phyloP scores from a whole-genome alignment of 1,140 invertebrate genomes.

The Ostrea edulis region DNA sequence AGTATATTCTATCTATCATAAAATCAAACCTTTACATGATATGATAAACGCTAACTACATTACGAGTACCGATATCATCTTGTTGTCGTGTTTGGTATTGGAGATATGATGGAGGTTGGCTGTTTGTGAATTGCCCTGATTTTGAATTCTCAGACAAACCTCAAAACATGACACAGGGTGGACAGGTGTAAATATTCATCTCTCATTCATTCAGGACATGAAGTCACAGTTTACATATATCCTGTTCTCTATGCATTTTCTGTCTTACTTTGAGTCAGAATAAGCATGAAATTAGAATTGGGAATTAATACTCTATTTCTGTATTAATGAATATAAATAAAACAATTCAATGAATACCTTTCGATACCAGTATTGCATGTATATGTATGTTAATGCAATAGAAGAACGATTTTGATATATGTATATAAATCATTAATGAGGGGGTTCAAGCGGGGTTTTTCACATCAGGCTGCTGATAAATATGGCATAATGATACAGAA shows the following conservation, averaged over 20 bases:
- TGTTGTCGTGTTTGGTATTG: no score
- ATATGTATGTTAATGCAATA: not conserved
- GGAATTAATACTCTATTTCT: not conserved
- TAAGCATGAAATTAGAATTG: not conserved
- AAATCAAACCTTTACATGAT: no score
- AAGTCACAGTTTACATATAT: not conserved
- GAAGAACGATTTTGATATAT: not conserved
- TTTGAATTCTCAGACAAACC: not conserved
- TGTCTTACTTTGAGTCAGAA: not conserved
- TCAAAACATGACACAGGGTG: not conserved
- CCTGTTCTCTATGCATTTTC: not conserved
- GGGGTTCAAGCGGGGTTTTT: not conserved
- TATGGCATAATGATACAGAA: not conserved
- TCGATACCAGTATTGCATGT: not conserved
- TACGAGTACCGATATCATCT: no score
- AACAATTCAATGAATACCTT: not conserved
- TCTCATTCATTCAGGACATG: not conserved
- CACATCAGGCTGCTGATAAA: not conserved
- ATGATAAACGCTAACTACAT: no score
- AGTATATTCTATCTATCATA: no score
- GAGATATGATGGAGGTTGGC: no score
- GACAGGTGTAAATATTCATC: not conserved
- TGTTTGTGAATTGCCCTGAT: no score
- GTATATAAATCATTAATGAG: not conserved
- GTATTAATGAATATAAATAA: not conserved